phyloP scores from a whole-genome alignment of 1,140 invertebrate genomes.

The Aphaenogaster floridana region DNA sequence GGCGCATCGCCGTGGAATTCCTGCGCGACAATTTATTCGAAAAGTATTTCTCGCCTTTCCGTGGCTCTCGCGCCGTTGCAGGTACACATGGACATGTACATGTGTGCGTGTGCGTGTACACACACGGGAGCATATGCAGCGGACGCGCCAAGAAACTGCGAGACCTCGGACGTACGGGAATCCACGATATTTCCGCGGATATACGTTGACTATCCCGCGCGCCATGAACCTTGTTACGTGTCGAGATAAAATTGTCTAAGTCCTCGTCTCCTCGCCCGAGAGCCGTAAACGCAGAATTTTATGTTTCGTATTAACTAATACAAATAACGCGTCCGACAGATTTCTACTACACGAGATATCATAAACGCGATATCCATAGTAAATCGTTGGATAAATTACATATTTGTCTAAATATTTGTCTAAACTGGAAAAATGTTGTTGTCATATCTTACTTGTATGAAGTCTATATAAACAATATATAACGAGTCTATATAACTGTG shows the following conservation, averaged over 20 bases:
- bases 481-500: no score
- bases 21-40: slow-evolving; percentile 81
- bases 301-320: slow-evolving; percentile 19
- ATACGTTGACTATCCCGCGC: slow-evolving; percentile 23
- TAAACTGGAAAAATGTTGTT: no score
- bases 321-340: background rate
- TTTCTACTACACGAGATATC: background rate
- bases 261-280: background rate
- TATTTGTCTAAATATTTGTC: no score
- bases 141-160: slow-evolving; percentile 52
- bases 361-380: background rate
- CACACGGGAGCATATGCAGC: slow-evolving; percentile 15
- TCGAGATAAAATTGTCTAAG: slow-evolving; percentile 41
- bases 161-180: slow-evolving; percentile 33
- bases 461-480: no score
- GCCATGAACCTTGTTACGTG: slow-evolving; percentile 19
- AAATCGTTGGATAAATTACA: no score
- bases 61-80: background rate
- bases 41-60: slow-evolving; percentile 77
- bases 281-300: slow-evolving; percentile 7
- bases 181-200: slow-evolving; percentile 54
- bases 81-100: background rate
- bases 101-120: no score
- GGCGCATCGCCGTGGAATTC: slow-evolving; percentile 76
- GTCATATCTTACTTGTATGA: no score